Conservation (phyloP, 2,888 invertebrate species). For the Netelia inedita region DNA sequence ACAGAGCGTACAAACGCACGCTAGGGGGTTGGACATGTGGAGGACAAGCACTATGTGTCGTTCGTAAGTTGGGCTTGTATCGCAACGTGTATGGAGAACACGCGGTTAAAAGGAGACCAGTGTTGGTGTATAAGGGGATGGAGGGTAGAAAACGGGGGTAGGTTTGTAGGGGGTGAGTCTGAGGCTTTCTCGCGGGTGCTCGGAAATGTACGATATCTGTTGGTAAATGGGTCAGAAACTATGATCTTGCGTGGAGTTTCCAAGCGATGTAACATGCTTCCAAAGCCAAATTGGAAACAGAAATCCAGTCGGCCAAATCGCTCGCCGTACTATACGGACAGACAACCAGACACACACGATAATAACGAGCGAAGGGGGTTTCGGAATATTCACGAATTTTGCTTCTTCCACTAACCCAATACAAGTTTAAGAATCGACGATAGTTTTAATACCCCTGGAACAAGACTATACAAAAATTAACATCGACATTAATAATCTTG, state of each 20-base stretch:
- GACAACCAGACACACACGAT: slow-evolving; percentile 23
- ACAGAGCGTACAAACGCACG: slow-evolving; percentile 36
- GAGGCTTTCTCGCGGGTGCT: slow-evolving; percentile 31
- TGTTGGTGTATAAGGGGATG: slow-evolving; percentile 10
- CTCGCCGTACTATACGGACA: not conserved
- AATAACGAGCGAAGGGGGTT: slow-evolving; percentile 43
- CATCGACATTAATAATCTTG: too few relatives aligned
- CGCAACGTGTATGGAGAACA: slow-evolving; percentile 26
- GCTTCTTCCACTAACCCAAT: not conserved
- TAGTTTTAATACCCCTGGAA: not conserved
- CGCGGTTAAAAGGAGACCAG: slow-evolving; percentile 15
- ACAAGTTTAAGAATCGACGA: not conserved
- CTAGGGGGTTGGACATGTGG: slow-evolving; percentile 55
- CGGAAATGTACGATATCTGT: slow-evolving; percentile 74
- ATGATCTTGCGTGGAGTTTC: slow-evolving; percentile 77
- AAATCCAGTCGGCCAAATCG: slow-evolving; percentile 65
- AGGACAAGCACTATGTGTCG: slow-evolving; percentile 15
- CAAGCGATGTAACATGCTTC: slow-evolving; percentile 79
- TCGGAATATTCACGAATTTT: slow-evolving; percentile 11
- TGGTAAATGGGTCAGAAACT: slow-evolving; percentile 84
- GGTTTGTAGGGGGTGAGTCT: not conserved
- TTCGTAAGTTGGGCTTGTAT: slow-evolving; percentile 29
- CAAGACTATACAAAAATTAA: not conserved
- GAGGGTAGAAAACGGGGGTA: not conserved
- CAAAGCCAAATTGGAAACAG: slow-evolving; percentile 75